phyloP scores from a whole-genome alignment of 1,140 invertebrate species.

The Philopotamus ludificatus region DNA sequence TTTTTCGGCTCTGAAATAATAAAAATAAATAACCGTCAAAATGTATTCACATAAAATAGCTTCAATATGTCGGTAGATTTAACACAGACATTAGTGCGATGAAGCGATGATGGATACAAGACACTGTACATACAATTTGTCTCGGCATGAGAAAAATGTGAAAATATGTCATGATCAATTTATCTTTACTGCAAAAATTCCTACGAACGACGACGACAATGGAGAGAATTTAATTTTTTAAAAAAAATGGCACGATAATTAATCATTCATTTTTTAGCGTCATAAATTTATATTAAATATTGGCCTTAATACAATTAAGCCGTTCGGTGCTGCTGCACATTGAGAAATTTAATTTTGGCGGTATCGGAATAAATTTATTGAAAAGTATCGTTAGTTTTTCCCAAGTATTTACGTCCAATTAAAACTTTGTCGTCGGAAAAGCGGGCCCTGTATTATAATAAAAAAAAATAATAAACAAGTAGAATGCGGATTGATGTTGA shows the following conservation, averaged over 20 bases:
- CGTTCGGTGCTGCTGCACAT: no score
- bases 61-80: slow-evolving; percentile 58
- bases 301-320: no score
- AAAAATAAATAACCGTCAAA: slow-evolving; percentile 22
- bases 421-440: no score
- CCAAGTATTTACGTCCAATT: no score
- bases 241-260: background rate
- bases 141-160: slow-evolving; percentile 29
- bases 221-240: background rate
- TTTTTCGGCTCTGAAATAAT: slow-evolving; percentile 79
- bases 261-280: background rate
- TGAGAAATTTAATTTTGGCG: no score
- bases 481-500: no score
- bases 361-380: no score
- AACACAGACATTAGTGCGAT: background rate
- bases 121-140: slow-evolving; percentile 19
- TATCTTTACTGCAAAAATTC: slow-evolving; percentile 6
- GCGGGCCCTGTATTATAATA: no score
- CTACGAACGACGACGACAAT: background rate
- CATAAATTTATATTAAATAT: no score
- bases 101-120: slow-evolving; percentile 28
- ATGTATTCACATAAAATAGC: background rate
- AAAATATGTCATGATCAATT: slow-evolving; percentile 30
- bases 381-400: no score
- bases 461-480: no score